These are phyloP conservation scores for Oreochromis mossambicus DNA, from an alignment of 2,797 vertebrate species.

Conservation along the genomic window DNA sequence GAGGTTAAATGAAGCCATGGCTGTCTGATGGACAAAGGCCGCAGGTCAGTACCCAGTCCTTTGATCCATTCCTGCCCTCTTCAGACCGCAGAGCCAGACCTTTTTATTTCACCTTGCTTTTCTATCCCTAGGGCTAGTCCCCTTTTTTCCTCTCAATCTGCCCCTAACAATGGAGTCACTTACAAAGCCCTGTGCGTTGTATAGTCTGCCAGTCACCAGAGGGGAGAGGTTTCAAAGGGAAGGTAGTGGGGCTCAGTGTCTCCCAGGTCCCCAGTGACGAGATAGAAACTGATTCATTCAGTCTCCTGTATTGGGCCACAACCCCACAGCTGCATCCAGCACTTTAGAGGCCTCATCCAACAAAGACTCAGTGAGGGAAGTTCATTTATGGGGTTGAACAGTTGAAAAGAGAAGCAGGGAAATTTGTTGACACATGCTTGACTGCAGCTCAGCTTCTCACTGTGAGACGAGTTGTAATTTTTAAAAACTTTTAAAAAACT, in stretches of 20 bases:
- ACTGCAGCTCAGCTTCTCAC: conserved; percentile 14
- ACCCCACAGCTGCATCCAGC: conserved; percentile 62
- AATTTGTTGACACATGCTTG: conserved; percentile 36
- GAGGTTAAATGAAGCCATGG: conserved; percentile 92
- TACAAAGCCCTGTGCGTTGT: conserved; percentile 82
- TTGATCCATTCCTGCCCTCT: conserved; percentile 93
- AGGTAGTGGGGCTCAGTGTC: conserved; percentile 72
- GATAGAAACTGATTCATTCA: conserved; percentile 70
- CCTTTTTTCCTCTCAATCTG: conserved; percentile 76
- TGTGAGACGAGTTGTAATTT: conserved; percentile 32
- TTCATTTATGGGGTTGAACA: conserved; percentile 44
- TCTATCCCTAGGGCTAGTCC: conserved; percentile 77
- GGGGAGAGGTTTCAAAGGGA: conserved; percentile 79
- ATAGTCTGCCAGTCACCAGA: conserved; percentile 80
- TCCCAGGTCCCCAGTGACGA: conserved; percentile 71
- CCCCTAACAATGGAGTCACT: conserved; percentile 92
- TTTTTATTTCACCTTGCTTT: conserved; percentile 78
- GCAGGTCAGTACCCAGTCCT: conserved; percentile 91
- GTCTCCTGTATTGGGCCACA: conserved; percentile 49
- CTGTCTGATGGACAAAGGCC: conserved; percentile 93
- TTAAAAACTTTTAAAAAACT: conserved; percentile 6
- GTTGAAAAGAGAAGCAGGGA: conserved; percentile 7
- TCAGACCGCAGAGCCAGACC: conserved; percentile 83
- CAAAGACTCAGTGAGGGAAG: conserved; percentile 41
- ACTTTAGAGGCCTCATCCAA: conserved; percentile 48